phyloP scores from a whole-genome alignment of 2,113 vertebrate species.

The Eurypyga helias region DNA sequence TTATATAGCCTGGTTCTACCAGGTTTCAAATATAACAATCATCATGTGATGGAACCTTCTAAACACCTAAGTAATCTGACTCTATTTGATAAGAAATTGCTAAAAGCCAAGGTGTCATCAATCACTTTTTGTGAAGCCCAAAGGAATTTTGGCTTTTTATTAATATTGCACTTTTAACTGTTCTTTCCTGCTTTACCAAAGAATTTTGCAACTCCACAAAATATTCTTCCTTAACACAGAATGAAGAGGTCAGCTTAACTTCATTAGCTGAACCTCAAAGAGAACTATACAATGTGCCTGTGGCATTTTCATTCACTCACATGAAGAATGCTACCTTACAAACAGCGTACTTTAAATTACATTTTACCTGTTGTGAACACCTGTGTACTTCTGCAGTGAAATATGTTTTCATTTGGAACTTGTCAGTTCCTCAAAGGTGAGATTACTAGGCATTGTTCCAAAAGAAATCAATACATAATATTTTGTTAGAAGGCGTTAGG shows the following conservation, averaged over 20 bases:
- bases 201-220: slow-evolving; percentile 13
- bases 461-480: slow-evolving; percentile 47
- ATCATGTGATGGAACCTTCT: not conserved
- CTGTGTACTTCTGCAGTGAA: slow-evolving; percentile 45
- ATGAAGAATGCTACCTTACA: slow-evolving; percentile 27
- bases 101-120: not conserved
- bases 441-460: slow-evolving; percentile 44
- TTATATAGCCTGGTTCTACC: not conserved
- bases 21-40: not conserved
- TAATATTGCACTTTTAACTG: not conserved
- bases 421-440: slow-evolving; percentile 54
- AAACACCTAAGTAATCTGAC: not conserved
- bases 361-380: slow-evolving; percentile 63
- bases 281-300: not conserved
- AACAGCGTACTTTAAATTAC: slow-evolving; percentile 35
- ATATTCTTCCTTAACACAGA: not conserved
- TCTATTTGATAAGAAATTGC: not conserved
- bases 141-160: not conserved
- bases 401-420: slow-evolving; percentile 59
- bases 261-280: not conserved
- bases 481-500: not conserved
- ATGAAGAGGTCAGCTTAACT: slow-evolving; percentile 29
- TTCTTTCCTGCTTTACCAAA: not conserved
- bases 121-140: not conserved
- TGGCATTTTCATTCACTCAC: slow-evolving; percentile 28